Conservation (phyloP, 1,140 invertebrate species). For the Prorops nasuta region DNA sequence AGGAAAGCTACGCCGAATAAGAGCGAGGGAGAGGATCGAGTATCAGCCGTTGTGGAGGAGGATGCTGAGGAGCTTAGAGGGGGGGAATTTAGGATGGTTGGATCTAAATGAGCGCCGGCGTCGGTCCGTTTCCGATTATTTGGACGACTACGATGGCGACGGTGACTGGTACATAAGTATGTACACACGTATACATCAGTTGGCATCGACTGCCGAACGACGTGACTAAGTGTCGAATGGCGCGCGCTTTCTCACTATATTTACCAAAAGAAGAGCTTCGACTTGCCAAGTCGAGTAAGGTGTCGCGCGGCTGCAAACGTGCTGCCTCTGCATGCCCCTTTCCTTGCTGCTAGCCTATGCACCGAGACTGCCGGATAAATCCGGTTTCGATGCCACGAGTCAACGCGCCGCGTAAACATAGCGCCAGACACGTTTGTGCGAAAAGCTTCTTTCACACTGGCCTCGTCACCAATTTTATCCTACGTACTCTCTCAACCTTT, state of each 20-base stretch:
- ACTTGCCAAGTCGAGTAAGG: constrained; percentile 45
- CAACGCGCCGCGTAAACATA: constrained; percentile 31
- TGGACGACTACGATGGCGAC: too few relatives aligned
- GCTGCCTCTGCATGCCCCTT: too few relatives aligned
- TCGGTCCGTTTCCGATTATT: too few relatives aligned
- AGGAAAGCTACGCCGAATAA: too few relatives aligned
- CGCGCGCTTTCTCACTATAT: constrained; percentile 30
- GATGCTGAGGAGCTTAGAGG: too few relatives aligned
- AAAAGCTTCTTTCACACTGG: constrained; percentile 16
- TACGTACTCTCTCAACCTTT: too few relatives aligned
- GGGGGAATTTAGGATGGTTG: too few relatives aligned
- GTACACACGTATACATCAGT: too few relatives aligned
- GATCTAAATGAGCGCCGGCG: too few relatives aligned
- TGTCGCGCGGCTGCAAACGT: constrained; percentile 24
- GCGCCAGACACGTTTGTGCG: constrained; percentile 18
- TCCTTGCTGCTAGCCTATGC: constrained; percentile 23
- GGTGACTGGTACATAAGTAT: too few relatives aligned
- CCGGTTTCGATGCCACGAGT: constrained; percentile 34
- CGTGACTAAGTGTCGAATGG: constrained; percentile 30
- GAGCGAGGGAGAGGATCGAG: too few relatives aligned
- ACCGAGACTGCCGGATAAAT: constrained; percentile 37
- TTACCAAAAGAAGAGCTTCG: constrained; percentile 32
- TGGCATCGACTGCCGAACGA: constrained; percentile 30
- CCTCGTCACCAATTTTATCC: constrained; percentile 9
- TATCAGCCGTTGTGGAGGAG: too few relatives aligned